Evolutionary conservation across 2,113 vertebrate species (phyloP).

Genomic region (Arvicanthis niloticus): DNA sequence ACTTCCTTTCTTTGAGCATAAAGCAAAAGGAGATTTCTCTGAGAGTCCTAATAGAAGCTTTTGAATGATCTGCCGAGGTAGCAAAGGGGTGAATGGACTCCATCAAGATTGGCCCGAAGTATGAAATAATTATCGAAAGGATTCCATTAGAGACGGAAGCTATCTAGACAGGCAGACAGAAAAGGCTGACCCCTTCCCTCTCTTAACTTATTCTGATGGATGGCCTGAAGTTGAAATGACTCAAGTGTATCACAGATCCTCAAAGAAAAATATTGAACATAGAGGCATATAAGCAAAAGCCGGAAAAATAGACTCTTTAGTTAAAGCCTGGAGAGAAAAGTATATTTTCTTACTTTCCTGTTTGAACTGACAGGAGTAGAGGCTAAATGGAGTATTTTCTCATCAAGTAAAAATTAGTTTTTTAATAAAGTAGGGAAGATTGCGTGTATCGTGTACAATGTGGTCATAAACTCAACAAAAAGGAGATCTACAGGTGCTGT

Average conservation of each 20-base stretch:
- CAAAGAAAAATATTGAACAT: constrained; percentile 76
- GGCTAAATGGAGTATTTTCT: constrained; percentile 9
- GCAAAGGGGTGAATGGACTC: constrained; percentile 78
- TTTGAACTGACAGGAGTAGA: constrained; percentile 19
- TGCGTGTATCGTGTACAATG: not conserved
- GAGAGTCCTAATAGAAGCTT: constrained; percentile 81
- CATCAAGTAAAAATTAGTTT: constrained; percentile 40
- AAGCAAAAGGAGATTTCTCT: constrained; percentile 77
- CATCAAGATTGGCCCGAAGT: constrained; percentile 81
- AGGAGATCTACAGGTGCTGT: not conserved
- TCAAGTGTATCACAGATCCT: constrained; percentile 78
- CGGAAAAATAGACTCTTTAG: constrained; percentile 62
- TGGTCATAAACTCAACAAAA: not conserved
- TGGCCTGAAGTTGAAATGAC: constrained; percentile 78
- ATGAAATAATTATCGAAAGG: constrained; percentile 82
- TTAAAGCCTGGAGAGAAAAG: constrained; percentile 33
- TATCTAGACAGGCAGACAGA: constrained; percentile 72
- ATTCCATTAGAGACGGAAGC: constrained; percentile 83
- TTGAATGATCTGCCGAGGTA: constrained; percentile 78
- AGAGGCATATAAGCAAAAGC: constrained; percentile 69
- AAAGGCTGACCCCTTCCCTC: constrained; percentile 74
- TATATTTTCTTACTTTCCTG: constrained; percentile 11
- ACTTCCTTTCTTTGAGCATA: constrained; percentile 79
- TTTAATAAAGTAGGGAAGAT: constrained; percentile 54
- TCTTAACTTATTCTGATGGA: constrained; percentile 83